A percentile compares a stretch with the other conserved stretches of the same genome.
Evolutionary conservation across 1,140 invertebrate species (phyloP).

Genomic region (Elymnias hypermnestra): DNA sequence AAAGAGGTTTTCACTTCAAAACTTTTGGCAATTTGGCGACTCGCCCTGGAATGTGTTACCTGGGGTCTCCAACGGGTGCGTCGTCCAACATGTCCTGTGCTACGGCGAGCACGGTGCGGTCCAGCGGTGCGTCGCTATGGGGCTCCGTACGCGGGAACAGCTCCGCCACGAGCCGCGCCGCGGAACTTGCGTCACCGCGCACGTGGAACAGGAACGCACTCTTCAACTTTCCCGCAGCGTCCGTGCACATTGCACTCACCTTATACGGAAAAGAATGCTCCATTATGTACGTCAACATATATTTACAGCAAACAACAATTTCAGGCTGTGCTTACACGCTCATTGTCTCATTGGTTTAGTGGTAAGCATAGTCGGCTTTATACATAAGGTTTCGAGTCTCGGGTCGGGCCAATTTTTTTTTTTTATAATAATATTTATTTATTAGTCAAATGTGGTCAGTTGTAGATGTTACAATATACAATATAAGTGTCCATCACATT

Average conservation of each 20-base stretch:
- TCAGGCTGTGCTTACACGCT: too few relatives aligned
- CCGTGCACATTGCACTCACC: constrained; percentile 39
- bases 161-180: constrained; percentile 82
- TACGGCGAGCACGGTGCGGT: constrained; percentile 82
- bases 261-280: constrained; percentile 15
- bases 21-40: background rate
- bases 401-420: too few relatives aligned
- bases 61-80: constrained; percentile 90
- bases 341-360: too few relatives aligned
- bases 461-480: too few relatives aligned
- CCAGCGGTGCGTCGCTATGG: constrained; percentile 77
- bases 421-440: too few relatives aligned
- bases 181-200: constrained; percentile 65
- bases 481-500: too few relatives aligned
- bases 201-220: constrained; percentile 87
- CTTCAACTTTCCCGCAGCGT: constrained; percentile 79
- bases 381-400: too few relatives aligned
- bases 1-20: too few relatives aligned
- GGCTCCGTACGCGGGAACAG: constrained; percentile 78
- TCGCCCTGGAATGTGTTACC: constrained; percentile 72
- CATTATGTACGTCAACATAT: too few relatives aligned
- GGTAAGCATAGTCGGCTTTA: too few relatives aligned
- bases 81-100: constrained; percentile 91
- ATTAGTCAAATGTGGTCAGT: too few relatives aligned
- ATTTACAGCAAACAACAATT: too few relatives aligned